These are phyloP conservation scores for Hydrophis major DNA, from an alignment of 2,797 vertebrate species.

Conservation along the genomic window DNA sequence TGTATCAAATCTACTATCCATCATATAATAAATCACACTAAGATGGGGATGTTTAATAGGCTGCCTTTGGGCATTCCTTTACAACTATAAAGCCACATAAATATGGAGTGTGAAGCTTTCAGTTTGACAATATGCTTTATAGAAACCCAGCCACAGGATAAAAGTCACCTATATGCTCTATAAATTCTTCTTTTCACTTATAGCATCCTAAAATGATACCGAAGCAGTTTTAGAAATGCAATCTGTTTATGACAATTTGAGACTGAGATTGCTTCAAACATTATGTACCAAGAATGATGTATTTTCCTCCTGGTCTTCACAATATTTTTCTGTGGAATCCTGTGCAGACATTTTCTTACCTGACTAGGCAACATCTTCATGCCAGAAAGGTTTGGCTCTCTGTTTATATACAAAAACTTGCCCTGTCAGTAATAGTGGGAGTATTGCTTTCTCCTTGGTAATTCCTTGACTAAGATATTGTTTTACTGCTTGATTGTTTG, in stretches of 20 bases:
- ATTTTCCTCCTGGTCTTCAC: background rate
- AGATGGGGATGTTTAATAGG: slow-evolving; percentile 6
- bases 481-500: background rate
- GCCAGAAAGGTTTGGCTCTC: background rate
- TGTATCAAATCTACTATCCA: slow-evolving; percentile 4
- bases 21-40: slow-evolving; percentile 13
- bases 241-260: slow-evolving; percentile 3
- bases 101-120: slow-evolving; percentile 14
- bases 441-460: background rate
- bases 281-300: background rate
- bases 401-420: background rate
- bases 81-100: slow-evolving; percentile 8
- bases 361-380: background rate
- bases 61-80: slow-evolving; percentile 10
- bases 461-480: background rate
- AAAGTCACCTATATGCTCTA: background rate
- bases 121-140: slow-evolving; percentile 17
- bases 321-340: background rate
- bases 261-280: background rate
- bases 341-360: background rate
- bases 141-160: background rate
- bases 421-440: background rate
- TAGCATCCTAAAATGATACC: background rate
- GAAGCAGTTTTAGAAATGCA: background rate
- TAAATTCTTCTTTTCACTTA: slow-evolving; percentile 1